Conservation (phyloP, 1,140 invertebrate species). For the Drosophila oshimai region DNA sequence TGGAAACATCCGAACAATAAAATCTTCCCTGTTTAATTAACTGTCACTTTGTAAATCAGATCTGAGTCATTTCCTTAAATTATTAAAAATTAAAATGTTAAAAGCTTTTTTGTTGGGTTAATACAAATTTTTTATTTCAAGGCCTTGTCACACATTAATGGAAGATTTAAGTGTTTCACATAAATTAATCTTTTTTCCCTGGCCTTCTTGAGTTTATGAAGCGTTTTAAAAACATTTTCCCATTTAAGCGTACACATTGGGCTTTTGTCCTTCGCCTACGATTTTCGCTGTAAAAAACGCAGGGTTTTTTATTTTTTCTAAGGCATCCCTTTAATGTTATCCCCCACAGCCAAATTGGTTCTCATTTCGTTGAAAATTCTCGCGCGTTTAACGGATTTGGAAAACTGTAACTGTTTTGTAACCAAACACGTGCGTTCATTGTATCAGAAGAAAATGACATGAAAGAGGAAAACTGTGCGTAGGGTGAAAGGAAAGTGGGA, state of each 20-base stretch:
- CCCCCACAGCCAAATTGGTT: slow-evolving; percentile 20
- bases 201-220: neutral
- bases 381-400: slow-evolving; percentile 13
- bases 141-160: neutral
- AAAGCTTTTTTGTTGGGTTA: neutral
- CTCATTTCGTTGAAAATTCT: slow-evolving; percentile 23
- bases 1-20: too few relatives aligned
- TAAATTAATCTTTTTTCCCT: neutral
- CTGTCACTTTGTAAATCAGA: neutral
- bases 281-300: neutral
- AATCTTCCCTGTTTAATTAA: too few relatives aligned
- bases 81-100: neutral
- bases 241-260: neutral
- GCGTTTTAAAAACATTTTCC: neutral
- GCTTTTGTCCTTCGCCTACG: neutral
- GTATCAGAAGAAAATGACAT: slow-evolving; percentile 27
- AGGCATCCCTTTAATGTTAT: neutral
- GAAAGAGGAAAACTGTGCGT: slow-evolving; percentile 7
- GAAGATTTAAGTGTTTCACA: neutral
- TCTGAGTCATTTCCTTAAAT: neutral
- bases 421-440: slow-evolving; percentile 29
- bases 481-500: neutral
- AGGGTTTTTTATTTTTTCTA: neutral
- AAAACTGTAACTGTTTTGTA: slow-evolving; percentile 48
- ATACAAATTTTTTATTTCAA: neutral